Base-by-base conservation (phyloP, 2,888 invertebrate genomes). In the Diplazon laetatorius region DNA sequence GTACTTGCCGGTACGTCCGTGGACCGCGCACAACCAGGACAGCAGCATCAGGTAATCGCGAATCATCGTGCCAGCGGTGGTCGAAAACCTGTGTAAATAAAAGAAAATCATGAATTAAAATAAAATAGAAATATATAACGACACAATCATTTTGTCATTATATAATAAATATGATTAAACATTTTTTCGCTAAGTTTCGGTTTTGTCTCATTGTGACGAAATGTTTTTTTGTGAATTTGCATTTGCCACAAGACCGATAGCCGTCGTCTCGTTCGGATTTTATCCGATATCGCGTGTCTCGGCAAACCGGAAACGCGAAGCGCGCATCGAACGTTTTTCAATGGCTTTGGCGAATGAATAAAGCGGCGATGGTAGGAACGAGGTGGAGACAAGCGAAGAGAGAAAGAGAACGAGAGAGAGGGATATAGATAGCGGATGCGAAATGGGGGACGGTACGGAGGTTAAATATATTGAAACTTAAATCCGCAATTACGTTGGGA, bases 11-110 rank as follows among this genome's bases (percentile, higher is more conserved):
- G 87, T 89, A 81, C 89, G 88, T 65, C 89, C 89, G 71, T 88
- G 87, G 37, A 88, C 90, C 70, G 85, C 87, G 82, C 88, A 90
- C 59, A 90, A 84, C 88, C 88, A 90, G 76, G 87, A 88, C 66
- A 90, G 82, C 73, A 90, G 84, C 83, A 90, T 76, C 83, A 90
- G 82, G 82, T 89, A 90, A 81, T 88, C 86, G 76, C 89, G 89
- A 82, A 89, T 88, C 90, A 90, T 90, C 82, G 88, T 89, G 84
- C 86, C 85, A 42, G 81, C 78, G 76, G 75, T 82, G 84, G 80
- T 78, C 39, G 42, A 35, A 25, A 82, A 84, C 82, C 88, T 89
- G 86, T 85, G 77, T 42, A 69, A 55, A 62, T 55, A 30, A 39
- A 30, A 52, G 59, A 66, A 44, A n/a, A n/a, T n/a, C n/a, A n/a